phyloP scores from a whole-genome alignment of 2,113 vertebrate species.

The Varanus salvator region DNA sequence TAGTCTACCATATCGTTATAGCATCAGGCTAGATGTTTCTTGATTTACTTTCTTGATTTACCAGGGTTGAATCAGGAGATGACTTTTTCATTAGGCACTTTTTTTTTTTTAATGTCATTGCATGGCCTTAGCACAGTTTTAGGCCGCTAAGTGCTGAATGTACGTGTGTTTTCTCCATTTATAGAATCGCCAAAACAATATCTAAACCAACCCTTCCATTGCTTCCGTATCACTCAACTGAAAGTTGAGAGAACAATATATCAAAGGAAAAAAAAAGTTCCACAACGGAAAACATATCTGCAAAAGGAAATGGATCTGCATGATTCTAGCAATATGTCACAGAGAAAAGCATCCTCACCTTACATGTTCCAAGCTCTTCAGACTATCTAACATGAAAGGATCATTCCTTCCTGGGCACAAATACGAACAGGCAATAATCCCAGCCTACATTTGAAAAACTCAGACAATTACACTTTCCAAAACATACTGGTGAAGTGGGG shows the following conservation, averaged over 20 bases:
- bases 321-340: neutral
- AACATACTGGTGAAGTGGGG: neutral
- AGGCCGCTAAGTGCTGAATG: neutral
- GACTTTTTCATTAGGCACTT: too few species aligned
- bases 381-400: neutral
- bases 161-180: neutral
- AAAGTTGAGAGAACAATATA: neutral
- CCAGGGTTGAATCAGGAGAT: too few species aligned
- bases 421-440: neutral
- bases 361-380: neutral
- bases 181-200: neutral
- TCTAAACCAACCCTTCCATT: neutral
- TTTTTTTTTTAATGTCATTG: too few species aligned
- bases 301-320: neutral
- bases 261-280: neutral
- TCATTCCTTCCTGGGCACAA: neutral
- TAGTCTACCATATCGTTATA: too few species aligned
- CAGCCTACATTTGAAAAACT: neutral
- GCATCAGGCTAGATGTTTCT: too few species aligned
- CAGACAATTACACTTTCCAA: neutral
- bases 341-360: neutral
- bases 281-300: neutral
- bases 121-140: neutral
- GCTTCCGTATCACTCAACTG: neutral
- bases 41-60: too few species aligned